A percentile compares a stretch with the other conserved stretches of the same genome.
Conservation (phyloP, 1,140 invertebrate genomes). For the Drosophila kurseongensis region DNA sequence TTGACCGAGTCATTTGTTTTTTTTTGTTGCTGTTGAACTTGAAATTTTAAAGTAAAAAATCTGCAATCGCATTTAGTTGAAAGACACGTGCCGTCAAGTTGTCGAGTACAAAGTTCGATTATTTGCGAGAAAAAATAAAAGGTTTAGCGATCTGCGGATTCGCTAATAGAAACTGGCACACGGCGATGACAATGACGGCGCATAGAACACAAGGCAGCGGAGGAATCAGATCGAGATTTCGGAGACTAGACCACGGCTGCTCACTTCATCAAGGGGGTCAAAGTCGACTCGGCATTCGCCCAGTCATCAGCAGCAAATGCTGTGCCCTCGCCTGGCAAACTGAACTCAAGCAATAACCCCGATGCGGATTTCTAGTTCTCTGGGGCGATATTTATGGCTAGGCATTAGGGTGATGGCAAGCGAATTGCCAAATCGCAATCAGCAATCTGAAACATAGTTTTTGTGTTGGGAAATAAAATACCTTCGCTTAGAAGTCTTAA, state of each 20-base stretch:
- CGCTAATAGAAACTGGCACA: conserved; percentile 43
- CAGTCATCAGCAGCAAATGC: conserved; percentile 62
- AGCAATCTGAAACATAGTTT: not conserved
- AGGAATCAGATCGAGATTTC: conserved; percentile 28
- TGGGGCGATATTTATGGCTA: conserved; percentile 23
- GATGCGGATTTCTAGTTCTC: conserved; percentile 41
- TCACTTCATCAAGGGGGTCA: conserved; percentile 65
- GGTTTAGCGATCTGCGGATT: conserved; percentile 24
- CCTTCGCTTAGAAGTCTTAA: conserved; percentile 37
- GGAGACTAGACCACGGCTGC: conserved; percentile 52
- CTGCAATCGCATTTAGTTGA: conserved; percentile 37
- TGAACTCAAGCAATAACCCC: conserved; percentile 56
- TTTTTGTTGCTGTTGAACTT: conserved; percentile 45
- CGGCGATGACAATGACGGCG: conserved; percentile 33
- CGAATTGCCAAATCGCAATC: conserved; percentile 20
- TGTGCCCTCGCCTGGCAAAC: conserved; percentile 47
- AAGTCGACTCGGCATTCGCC: conserved; percentile 74
- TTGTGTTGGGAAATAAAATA: conserved; percentile 5
- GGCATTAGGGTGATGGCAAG: conserved; percentile 50
- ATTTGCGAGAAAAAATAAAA: conserved; percentile 41
- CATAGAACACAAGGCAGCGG: conserved; percentile 38
- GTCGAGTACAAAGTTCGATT: conserved; percentile 48
- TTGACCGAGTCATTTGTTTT: conserved; percentile 32
- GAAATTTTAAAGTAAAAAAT: conserved; percentile 36
- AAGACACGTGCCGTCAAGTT: conserved; percentile 40